A percentile compares a stretch with the other conserved stretches of the same genome.
Evolutionary conservation across 2,113 vertebrate genomes (phyloP).

Genomic region (Triplophysa rosa): DNA sequence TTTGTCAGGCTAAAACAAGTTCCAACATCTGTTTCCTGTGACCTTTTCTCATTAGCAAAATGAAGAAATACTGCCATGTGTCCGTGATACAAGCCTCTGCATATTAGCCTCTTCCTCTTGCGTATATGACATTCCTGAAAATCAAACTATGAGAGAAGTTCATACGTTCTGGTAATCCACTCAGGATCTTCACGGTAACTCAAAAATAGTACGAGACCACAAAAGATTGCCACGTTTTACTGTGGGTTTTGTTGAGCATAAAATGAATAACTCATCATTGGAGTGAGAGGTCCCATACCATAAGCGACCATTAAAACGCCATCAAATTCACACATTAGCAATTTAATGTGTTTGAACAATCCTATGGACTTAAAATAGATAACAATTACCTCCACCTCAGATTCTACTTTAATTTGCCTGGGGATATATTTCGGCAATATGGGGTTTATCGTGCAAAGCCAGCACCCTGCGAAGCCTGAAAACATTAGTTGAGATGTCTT

Average conservation of each 20-base stretch:
- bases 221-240: constrained; percentile 43
- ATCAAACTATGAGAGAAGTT: background rate
- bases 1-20: background rate
- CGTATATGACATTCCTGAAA: too few species aligned
- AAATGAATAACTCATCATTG: constrained; percentile 46
- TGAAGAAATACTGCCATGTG: background rate
- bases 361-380: constrained; percentile 65
- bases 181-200: constrained; percentile 3
- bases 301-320: constrained; percentile 48
- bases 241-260: constrained; percentile 45
- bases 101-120: too few species aligned
- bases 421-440: background rate
- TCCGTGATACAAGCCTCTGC: background rate
- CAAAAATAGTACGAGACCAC: constrained; percentile 34
- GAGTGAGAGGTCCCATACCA: constrained; percentile 12
- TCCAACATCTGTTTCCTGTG: background rate
- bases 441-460: constrained; percentile 65
- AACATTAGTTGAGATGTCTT: constrained; percentile 47
- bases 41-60: background rate
- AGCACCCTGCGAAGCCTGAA: constrained; percentile 42
- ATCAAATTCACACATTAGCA: constrained; percentile 46
- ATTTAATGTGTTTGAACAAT: constrained; percentile 52
- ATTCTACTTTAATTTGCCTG: constrained; percentile 50
- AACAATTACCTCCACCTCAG: constrained; percentile 56
- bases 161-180: background rate